A percentile compares a stretch with the other conserved stretches of the same genome.
Evolutionary conservation across 2,888 invertebrate species (phyloP).

Genomic region (Bombylius major): DNA sequence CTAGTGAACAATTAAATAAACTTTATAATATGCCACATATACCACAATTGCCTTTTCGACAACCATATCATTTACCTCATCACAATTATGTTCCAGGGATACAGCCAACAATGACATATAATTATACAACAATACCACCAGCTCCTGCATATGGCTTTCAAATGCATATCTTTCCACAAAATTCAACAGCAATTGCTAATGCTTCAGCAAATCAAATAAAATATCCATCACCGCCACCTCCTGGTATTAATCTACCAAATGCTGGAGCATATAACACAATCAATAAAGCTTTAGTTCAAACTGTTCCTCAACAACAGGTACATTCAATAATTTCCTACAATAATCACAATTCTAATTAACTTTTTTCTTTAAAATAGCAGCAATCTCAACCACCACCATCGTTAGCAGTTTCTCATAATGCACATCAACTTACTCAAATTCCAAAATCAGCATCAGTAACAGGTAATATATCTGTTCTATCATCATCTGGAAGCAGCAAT

Average conservation of each 20-base stretch:
- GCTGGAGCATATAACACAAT: background rate
- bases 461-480: constrained; percentile 10
- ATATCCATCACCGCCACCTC: background rate
- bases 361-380: background rate
- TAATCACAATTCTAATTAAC: background rate
- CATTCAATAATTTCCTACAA: background rate
- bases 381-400: constrained; percentile 1
- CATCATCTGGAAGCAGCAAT: background rate
- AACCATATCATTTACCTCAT: background rate
- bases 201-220: background rate
- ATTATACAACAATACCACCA: constrained; percentile 20
- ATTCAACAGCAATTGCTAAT: background rate
- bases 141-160: constrained; percentile 23
- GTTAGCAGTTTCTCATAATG: background rate
- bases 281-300: too few relatives aligned
- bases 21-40: constrained; percentile 30
- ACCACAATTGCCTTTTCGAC: constrained; percentile 12
- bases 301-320: too few relatives aligned
- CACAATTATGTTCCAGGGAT: background rate
- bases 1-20: constrained; percentile 29
- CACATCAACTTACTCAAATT: constrained; percentile 8
- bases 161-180: constrained; percentile 12
- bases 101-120: constrained; percentile 10
- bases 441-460: constrained; percentile 18
- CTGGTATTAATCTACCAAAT: constrained; percentile 2